Conservation (phyloP, 1,140 invertebrate genomes). For the Neodiprion lecontei region DNA sequence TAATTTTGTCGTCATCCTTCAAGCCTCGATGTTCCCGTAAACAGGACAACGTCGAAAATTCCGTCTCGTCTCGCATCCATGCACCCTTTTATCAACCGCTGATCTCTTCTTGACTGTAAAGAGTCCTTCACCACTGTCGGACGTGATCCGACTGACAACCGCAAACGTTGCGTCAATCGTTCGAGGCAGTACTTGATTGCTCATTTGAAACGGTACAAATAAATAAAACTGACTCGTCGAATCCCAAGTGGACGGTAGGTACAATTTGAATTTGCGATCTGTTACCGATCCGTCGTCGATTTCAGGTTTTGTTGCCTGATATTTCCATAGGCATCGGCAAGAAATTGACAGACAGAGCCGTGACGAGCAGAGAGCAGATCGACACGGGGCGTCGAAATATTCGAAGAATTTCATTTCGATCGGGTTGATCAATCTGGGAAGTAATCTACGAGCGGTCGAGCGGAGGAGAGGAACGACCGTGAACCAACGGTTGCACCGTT, state of each 20-base stretch:
- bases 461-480: background rate
- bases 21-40: background rate
- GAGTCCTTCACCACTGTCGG: slow-evolving; percentile 32
- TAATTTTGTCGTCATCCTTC: background rate
- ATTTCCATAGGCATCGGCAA: too few species aligned
- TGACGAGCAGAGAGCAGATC: background rate
- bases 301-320: too few species aligned
- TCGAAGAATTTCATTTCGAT: background rate
- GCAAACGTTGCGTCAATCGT: background rate
- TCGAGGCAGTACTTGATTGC: background rate
- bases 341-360: too few species aligned
- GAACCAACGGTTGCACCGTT: slow-evolving; percentile 31
- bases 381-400: background rate
- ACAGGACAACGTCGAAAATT: background rate
- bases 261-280: too few species aligned
- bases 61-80: slow-evolving; percentile 5
- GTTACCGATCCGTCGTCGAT: too few species aligned
- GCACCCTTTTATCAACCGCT: slow-evolving; percentile 42
- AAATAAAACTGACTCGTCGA: too few species aligned
- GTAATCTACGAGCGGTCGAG: slow-evolving; percentile 4
- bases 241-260: too few species aligned
- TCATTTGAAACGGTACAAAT: background rate
- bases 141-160: slow-evolving; percentile 45
- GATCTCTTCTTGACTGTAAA: slow-evolving; percentile 29
- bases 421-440: slow-evolving; percentile 5